These are phyloP conservation scores for Vultur gryphus DNA, from an alignment of 2,797 vertebrate species.

Conservation along the genomic window DNA sequence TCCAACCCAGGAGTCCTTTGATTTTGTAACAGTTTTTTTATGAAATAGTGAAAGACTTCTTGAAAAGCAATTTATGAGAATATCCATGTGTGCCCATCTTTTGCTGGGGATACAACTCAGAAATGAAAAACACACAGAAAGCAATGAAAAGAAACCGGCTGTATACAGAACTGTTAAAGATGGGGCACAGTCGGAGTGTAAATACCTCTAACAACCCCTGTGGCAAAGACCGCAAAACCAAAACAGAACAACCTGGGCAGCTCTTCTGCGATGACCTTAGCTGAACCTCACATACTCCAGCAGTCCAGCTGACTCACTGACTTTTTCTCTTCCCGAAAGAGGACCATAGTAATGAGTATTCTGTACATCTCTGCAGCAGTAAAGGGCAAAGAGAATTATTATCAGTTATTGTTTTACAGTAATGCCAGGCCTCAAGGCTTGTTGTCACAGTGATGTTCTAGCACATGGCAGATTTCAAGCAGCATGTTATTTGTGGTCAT, in stretches of 20 bases:
- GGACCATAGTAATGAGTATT: neutral
- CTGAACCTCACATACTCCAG: neutral
- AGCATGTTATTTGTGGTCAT: neutral
- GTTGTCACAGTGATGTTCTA: conserved; percentile 7
- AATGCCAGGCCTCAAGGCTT: neutral
- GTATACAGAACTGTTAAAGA: neutral
- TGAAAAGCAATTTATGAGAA: conserved; percentile 6
- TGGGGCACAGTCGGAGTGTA: neutral
- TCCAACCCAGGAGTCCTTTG: neutral
- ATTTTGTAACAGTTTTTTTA: neutral
- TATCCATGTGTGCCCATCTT: neutral
- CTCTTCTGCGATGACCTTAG: neutral
- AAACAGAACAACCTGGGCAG: neutral
- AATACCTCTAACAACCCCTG: neutral
- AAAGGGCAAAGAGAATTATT: conserved; percentile 19
- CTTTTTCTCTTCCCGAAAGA: neutral
- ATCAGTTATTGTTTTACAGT: conserved; percentile 5
- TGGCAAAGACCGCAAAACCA: neutral
- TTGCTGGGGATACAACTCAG: neutral
- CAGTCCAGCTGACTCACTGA: neutral
- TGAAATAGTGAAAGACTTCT: conserved; percentile 17
- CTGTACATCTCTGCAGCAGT: neutral
- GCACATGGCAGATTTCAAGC: neutral
- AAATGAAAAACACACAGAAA: conserved; percentile 14
- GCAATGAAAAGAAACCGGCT: neutral